Evolutionary conservation across 2,113 vertebrate species (phyloP).

Genomic region (Garra rufa): DNA sequence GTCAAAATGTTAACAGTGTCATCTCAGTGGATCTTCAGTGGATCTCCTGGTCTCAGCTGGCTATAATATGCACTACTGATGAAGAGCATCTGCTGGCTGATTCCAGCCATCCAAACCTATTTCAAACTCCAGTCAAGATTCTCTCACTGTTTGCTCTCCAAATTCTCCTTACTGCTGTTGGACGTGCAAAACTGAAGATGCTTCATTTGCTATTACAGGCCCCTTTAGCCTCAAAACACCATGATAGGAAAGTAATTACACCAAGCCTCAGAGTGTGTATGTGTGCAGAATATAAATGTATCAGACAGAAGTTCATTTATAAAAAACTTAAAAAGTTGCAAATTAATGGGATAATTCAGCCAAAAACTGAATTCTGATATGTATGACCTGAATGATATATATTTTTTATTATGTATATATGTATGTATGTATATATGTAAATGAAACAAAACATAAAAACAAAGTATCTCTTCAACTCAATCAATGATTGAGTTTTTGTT

Average conservation of each 20-base stretch:
- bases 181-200: constrained; percentile 20
- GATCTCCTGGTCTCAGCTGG: constrained; percentile 27
- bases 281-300: background rate
- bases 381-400: no score
- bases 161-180: background rate
- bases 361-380: background rate
- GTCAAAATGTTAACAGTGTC: constrained; percentile 18
- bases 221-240: constrained; percentile 2
- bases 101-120: constrained; percentile 17
- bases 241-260: constrained; percentile 14
- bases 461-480: no score
- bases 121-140: constrained; percentile 35
- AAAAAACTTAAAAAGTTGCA: background rate
- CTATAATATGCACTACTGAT: constrained; percentile 28
- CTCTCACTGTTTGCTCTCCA: constrained; percentile 21
- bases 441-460: no score
- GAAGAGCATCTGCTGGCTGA: constrained; percentile 17
- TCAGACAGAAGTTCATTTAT: background rate
- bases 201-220: constrained; percentile 22
- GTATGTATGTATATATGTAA: no score
- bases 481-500: background rate
- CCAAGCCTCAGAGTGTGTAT: background rate
- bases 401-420: no score
- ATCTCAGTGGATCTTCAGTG: no score
- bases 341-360: background rate